Base-by-base conservation (phyloP, 2,888 invertebrate genomes). In the Sesia apiformis region DNA sequence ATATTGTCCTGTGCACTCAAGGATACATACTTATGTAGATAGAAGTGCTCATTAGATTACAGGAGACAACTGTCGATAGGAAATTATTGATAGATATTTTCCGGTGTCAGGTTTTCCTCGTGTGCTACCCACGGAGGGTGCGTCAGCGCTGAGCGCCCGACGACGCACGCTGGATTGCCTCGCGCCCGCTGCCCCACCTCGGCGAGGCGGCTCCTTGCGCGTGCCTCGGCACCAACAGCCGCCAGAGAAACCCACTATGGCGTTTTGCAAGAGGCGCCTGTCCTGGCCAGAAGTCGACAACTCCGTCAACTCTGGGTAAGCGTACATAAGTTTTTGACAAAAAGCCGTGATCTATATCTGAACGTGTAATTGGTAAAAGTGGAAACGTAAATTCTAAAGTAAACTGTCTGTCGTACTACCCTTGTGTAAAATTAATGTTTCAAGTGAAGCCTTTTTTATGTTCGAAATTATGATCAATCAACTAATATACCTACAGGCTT, bases 201-300 rank as follows among this genome's bases (percentile, higher is more conserved):
- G 90, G 39, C 84, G 92, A 4, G 91, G 91, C 0, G 92, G 92
- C 23, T 92, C 92, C 1, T 85, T 92, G 63, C 90, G 92, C 4
- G 91, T 90, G 55, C 89, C 92, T 4, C 88, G 91, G 57, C 88
- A 90, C 39, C 90, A 83, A 55, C 86, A 90, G 39, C 92, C 92
- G 5, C 91, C 91, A 6, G 92, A 93, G 67, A 92, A 93, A 54
- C 93, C 93, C 5, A 91, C 93, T 41, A 91, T 94, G 79, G 93
- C 93, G 52, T 96, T 95, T 75, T 95, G 95, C 79, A 93, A 93
- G 63, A 90, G 96, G 53, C 90, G 95, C 52, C 90, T 93, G 42
- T 95, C 95, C 42, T 96, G 96, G 96, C 96, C 95, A 5, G 96
- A 96, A 81, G 94, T 96, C 57, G 95, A 96, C 79, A 94, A 94